Conservation (phyloP, 2,888 invertebrate species). For the Phortica magna region DNA sequence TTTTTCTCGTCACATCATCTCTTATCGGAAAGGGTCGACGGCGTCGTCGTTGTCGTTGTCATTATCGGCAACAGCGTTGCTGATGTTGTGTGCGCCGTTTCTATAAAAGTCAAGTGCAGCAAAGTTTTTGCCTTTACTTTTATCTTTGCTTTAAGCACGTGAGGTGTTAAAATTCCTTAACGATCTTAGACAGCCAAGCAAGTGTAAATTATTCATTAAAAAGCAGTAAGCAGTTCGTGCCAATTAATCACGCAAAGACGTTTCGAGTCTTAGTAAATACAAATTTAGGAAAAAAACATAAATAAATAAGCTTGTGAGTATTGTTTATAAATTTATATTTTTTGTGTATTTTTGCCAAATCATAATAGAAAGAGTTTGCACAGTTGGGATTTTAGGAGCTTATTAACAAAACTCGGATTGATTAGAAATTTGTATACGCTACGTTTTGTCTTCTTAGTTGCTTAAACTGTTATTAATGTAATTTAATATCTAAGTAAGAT, state of each 20-base stretch:
- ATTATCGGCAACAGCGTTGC: not conserved
- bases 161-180: not conserved
- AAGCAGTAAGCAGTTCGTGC: not conserved
- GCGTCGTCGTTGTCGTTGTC: not conserved
- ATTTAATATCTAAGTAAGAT: too few relatives aligned
- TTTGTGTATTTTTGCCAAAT: not conserved
- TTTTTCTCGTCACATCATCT: not conserved
- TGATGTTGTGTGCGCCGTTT: not conserved
- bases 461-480: too few relatives aligned
- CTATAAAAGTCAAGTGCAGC: constrained; percentile 11
- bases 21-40: not conserved
- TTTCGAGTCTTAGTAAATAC: too few relatives aligned
- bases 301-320: constrained; percentile 7
- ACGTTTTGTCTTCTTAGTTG: too few relatives aligned
- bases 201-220: not conserved
- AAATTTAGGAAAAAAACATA: not conserved
- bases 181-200: not conserved
- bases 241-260: too few relatives aligned
- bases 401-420: too few relatives aligned
- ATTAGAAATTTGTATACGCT: too few relatives aligned
- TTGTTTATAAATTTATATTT: not conserved
- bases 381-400: not conserved
- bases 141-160: not conserved
- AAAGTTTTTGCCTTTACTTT: constrained; percentile 9
- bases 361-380: not conserved